Conservation (phyloP, 37 sponge, comb jelly and placozoan species). For the Aphrocallistes beatrix region DNA sequence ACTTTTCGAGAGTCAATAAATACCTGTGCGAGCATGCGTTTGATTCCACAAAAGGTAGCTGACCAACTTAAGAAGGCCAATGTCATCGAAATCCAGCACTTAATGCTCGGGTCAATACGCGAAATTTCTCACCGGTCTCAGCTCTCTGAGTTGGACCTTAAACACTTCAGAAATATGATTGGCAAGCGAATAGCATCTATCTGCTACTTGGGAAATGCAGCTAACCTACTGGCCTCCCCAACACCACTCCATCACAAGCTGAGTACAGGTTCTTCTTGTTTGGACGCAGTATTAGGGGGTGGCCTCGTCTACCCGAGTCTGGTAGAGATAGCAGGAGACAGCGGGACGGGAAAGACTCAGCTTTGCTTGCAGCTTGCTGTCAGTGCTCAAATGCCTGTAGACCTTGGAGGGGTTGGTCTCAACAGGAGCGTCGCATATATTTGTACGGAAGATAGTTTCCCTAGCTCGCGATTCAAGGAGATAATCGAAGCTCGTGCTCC, state of each 20-base stretch:
- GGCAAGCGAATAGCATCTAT: not conserved
- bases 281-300: slow-evolving; percentile 56
- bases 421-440: slow-evolving; percentile 64
- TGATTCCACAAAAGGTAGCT: not conserved
- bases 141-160: not conserved
- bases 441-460: slow-evolving; percentile 80
- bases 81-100: not conserved
- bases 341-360: slow-evolving; percentile 88
- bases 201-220: not conserved
- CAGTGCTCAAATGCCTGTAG: slow-evolving; percentile 58
- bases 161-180: not conserved
- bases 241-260: slow-evolving; percentile 15
- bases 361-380: slow-evolving; percentile 79
- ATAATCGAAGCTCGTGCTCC: slow-evolving; percentile 31
- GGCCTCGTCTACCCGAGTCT: slow-evolving; percentile 59
- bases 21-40: not conserved
- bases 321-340: slow-evolving; percentile 71
- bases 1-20: not conserved
- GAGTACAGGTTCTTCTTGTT: slow-evolving; percentile 51
- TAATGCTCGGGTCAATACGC: not conserved
- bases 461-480: slow-evolving; percentile 56
- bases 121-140: not conserved
- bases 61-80: not conserved
- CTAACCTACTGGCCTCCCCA: not conserved
- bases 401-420: slow-evolving; percentile 49